Percentiles rank a stretch among this genome's conserved stretches.
Conservation (phyloP, 2,888 invertebrate species). For the Monoplex corrugatus region DNA sequence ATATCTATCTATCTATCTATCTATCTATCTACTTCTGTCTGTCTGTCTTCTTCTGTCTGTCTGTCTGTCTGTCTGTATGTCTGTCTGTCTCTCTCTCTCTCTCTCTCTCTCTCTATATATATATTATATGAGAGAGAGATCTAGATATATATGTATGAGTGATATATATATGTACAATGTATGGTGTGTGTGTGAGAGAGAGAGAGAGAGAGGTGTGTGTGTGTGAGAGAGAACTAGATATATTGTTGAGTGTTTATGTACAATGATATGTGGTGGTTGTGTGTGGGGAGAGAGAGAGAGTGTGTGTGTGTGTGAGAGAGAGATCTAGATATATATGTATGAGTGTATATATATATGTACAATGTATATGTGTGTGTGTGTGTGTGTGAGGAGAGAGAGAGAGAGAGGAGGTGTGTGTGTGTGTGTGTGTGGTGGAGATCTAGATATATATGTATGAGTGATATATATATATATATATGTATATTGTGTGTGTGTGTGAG, state of each 20-base stretch:
- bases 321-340: not conserved
- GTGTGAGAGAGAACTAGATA: not conserved
- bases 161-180: too few relatives aligned
- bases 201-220: not conserved
- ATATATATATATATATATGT: not conserved
- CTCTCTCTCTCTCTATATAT: not conserved
- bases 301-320: not conserved
- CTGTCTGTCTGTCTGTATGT: not conserved
- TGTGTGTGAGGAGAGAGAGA: not conserved
- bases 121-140: too few relatives aligned
- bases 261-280: too few relatives aligned
- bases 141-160: too few relatives aligned
- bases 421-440: not conserved
- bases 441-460: not conserved
- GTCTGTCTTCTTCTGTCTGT: not conserved
- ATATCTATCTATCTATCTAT: too few relatives aligned
- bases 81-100: slow-evolving; percentile 13
- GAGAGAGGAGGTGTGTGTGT: not conserved
- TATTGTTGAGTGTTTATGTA: too few relatives aligned
- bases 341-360: not conserved
- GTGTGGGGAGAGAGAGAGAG: not conserved
- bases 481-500: not conserved
- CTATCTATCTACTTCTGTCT: not conserved
- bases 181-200: not conserved
- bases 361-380: not conserved